These are phyloP conservation scores for Tangara arthus DNA, from an alignment of 2,797 vertebrate species.

Conservation along the genomic window DNA sequence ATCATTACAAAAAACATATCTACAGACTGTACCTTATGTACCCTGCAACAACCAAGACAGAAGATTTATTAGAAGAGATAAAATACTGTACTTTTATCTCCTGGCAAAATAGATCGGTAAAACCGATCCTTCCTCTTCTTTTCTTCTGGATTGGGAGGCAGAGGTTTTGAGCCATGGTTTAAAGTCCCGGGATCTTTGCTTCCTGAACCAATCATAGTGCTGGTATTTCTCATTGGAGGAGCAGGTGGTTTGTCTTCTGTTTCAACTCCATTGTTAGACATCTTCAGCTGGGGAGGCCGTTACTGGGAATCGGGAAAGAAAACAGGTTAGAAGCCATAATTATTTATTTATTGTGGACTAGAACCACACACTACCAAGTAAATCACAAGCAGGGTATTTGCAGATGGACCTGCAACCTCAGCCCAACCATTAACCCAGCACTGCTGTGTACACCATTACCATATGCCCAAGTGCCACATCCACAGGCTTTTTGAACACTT, in stretches of 20 bases:
- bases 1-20: background rate
- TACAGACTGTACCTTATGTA: background rate
- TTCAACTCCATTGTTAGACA: conserved; percentile 93
- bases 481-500: background rate
- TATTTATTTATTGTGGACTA: background rate
- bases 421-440: background rate
- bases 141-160: conserved; percentile 94
- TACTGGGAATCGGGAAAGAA: conserved; percentile 56
- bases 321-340: background rate
- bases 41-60: background rate
- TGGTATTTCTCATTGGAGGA: conserved; percentile 96
- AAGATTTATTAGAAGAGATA: background rate
- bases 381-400: background rate
- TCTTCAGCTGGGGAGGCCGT: conserved; percentile 76
- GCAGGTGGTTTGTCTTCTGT: conserved; percentile 94
- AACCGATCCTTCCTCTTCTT: conserved; percentile 91
- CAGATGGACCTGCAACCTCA: background rate
- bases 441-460: background rate
- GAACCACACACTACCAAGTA: background rate
- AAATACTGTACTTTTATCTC: conserved; percentile 87
- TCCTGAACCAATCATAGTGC: conserved; percentile 90
- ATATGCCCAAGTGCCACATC: background rate
- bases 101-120: conserved; percentile 89
- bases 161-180: conserved; percentile 92
- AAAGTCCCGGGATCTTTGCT: conserved; percentile 85